A percentile compares a stretch with the other conserved stretches of the same genome.
Evolutionary conservation across 2,888 invertebrate species (phyloP).

Genomic region (Cactoblastis cactorum): DNA sequence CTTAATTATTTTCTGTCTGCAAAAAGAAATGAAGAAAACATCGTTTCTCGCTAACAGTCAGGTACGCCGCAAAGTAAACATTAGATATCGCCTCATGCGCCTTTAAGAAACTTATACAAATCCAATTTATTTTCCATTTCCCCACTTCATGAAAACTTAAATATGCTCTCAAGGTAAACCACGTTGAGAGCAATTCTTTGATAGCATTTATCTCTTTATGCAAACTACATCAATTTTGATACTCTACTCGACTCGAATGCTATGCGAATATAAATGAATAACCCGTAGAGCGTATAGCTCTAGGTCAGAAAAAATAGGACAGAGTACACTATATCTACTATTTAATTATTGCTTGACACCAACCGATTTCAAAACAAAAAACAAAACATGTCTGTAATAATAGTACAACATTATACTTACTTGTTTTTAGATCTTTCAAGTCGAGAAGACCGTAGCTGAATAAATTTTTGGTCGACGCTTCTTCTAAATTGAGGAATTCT

Average conservation of each 20-base stretch:
- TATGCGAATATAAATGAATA: background rate
- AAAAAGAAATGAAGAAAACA: slow-evolving; percentile 2
- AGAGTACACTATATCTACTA: too few species aligned
- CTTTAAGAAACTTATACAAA: slow-evolving; percentile 75
- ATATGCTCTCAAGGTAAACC: slow-evolving; percentile 76
- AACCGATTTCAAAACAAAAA: too few species aligned
- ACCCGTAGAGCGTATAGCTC: background rate
- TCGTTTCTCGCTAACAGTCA: background rate
- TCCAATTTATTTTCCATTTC: slow-evolving; percentile 79
- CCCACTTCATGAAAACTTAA: slow-evolving; percentile 78
- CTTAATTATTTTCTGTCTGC: slow-evolving; percentile 8
- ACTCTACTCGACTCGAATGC: slow-evolving; percentile 5
- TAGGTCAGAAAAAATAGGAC: background rate
- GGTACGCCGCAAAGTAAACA: slow-evolving; percentile 63
- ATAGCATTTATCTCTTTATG: slow-evolving; percentile 71
- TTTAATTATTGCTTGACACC: too few species aligned
- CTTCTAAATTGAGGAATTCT: too few species aligned
- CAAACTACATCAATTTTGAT: slow-evolving; percentile 67
- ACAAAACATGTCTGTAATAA: too few species aligned
- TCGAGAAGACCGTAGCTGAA: too few species aligned
- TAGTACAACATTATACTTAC: too few species aligned
- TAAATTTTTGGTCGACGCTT: too few species aligned
- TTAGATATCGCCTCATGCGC: slow-evolving; percentile 36
- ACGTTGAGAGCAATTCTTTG: slow-evolving; percentile 76
- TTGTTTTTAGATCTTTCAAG: too few species aligned